A percentile compares a stretch with the other conserved stretches of the same genome.
Evolutionary conservation across 2,113 vertebrate genomes (phyloP).

Genomic region (Scalopus aquaticus): DNA sequence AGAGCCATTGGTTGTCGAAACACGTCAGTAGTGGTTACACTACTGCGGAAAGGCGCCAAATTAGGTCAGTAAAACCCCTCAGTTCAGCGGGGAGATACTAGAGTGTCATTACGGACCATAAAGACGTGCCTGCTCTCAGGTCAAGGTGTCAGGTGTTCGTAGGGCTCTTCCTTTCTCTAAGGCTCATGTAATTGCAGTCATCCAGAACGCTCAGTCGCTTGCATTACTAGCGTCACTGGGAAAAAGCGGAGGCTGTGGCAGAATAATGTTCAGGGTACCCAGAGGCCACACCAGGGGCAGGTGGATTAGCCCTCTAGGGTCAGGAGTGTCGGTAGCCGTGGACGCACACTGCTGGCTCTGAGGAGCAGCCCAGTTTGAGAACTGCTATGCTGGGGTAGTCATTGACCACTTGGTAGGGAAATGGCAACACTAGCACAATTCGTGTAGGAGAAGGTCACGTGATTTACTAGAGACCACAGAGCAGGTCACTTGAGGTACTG

Average conservation of each 20-base stretch:
- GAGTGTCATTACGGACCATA: not conserved
- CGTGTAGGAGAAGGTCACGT: not conserved
- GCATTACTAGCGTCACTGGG: not conserved
- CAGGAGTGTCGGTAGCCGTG: fast-evolving
- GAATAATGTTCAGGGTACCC: not conserved
- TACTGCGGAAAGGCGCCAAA: slow-evolving; percentile 97
- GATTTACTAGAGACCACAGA: not conserved
- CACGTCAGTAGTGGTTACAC: slow-evolving; percentile 93
- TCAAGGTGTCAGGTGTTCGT: not conserved
- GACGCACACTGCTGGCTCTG: fast-evolving
- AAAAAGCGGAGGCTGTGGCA: not conserved
- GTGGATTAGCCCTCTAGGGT: fast-evolving
- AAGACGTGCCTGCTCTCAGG: not conserved
- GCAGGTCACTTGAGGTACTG: no score
- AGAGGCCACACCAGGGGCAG: fast-evolving
- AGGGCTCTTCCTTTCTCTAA: not conserved
- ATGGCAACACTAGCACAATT: fast-evolving
- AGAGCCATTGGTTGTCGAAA: slow-evolving; percentile 98
- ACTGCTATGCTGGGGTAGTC: fast-evolving
- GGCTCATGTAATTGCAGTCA: not conserved
- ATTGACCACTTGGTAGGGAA: fast-evolving
- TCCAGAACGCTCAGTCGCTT: not conserved
- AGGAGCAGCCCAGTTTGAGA: not conserved
- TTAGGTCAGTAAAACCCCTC: slow-evolving; percentile 86
- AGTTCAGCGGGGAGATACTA: not conserved